phyloP scores from a whole-genome alignment of 2,113 vertebrate genomes.

The Saccopteryx leptura region DNA sequence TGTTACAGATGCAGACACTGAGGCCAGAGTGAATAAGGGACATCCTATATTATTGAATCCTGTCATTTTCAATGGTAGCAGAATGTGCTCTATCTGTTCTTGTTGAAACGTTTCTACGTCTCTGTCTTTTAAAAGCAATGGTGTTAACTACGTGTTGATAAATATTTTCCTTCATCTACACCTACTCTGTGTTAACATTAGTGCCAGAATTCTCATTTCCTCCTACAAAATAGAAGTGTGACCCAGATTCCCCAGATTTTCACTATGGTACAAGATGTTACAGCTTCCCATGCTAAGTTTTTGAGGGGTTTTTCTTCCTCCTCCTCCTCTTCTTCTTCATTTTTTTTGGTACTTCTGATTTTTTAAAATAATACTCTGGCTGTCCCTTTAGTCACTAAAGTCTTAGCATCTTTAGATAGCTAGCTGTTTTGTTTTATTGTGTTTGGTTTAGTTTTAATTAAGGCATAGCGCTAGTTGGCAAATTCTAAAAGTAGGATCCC shows the following conservation, averaged over 20 bases:
- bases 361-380: slow-evolving; percentile 31
- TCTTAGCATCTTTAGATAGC: background rate
- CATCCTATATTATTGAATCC: background rate
- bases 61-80: slow-evolving; percentile 42
- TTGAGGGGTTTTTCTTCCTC: background rate
- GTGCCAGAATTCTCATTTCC: slow-evolving; percentile 72
- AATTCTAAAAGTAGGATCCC: slow-evolving; percentile 33
- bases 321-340: background rate
- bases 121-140: slow-evolving; percentile 61
- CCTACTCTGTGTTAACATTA: slow-evolving; percentile 74
- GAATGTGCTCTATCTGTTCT: slow-evolving; percentile 47
- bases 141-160: slow-evolving; percentile 79
- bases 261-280: slow-evolving; percentile 75
- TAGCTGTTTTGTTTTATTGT: slow-evolving; percentile 23
- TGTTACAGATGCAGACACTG: background rate
- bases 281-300: slow-evolving; percentile 44
- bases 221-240: slow-evolving; percentile 71
- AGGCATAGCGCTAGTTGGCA: background rate
- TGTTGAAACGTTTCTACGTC: slow-evolving; percentile 27
- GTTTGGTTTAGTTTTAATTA: slow-evolving; percentile 50
- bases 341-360: background rate
- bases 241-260: slow-evolving; percentile 82
- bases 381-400: slow-evolving; percentile 37
- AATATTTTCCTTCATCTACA: slow-evolving; percentile 79
- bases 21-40: background rate